Evolutionary conservation across 2,113 vertebrate species (phyloP).

Genomic region (Recurvirostra avosetta): DNA sequence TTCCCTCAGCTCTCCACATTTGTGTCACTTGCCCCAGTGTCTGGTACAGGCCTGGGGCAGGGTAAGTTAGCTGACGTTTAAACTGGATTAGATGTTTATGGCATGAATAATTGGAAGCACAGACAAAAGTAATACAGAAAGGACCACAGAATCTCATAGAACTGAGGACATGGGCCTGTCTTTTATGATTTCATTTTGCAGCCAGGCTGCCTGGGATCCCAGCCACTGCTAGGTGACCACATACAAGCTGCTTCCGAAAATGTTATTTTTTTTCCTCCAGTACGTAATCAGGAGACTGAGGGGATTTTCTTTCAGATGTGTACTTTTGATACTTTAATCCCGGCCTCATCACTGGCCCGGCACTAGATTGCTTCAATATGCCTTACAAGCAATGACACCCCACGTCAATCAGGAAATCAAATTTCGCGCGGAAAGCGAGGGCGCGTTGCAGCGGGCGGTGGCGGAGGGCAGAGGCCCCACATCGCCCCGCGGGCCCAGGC

Average conservation of each 20-base stretch:
- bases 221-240: background rate
- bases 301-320: background rate
- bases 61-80: background rate
- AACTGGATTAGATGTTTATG: background rate
- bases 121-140: background rate
- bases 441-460: accelerated
- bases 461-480: background rate
- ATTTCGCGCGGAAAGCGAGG: background rate
- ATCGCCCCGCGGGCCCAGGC: accelerated
- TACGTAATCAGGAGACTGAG: background rate
- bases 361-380: background rate
- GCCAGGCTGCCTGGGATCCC: background rate
- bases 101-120: background rate
- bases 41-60: background rate
- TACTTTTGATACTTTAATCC: background rate
- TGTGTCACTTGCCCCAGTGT: too few relatives aligned
- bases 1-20: background rate
- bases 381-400: background rate
- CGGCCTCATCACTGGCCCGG: background rate
- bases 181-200: background rate
- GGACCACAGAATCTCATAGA: accelerated
- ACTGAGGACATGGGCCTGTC: background rate
- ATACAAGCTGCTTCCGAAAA: background rate
- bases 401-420: accelerated
- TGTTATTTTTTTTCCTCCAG: background rate